phyloP scores from a whole-genome alignment of 2,888 invertebrate genomes.

The Plebejus anna region DNA sequence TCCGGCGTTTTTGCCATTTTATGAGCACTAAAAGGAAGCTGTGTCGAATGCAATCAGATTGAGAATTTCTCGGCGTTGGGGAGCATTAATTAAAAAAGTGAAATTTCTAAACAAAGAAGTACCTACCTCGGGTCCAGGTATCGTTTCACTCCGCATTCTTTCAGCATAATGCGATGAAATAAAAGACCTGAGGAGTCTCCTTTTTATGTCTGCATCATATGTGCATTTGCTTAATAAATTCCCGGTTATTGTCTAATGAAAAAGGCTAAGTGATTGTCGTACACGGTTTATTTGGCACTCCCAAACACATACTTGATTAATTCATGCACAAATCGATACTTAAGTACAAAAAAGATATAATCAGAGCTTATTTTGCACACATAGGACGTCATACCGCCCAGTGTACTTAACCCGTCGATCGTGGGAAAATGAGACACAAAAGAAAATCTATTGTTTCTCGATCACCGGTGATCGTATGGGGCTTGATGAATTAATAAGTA shows the following conservation, averaged over 20 bases:
- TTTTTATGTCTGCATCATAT: constrained; percentile 10
- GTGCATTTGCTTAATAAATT: background rate
- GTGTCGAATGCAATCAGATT: background rate
- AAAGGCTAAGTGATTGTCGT: background rate
- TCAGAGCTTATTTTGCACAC: too few species aligned
- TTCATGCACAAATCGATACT: too few species aligned
- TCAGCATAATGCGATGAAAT: background rate
- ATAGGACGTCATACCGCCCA: too few species aligned
- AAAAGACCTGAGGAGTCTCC: background rate
- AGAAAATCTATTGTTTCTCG: too few species aligned
- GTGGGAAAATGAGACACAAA: too few species aligned
- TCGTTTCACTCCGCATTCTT: background rate
- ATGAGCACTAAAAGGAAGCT: background rate
- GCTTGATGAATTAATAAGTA: too few species aligned
- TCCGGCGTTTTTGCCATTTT: background rate
- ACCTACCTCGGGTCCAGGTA: constrained; percentile 4
- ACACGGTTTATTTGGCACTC: background rate
- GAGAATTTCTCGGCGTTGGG: background rate
- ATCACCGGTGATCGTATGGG: too few species aligned
- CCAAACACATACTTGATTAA: too few species aligned
- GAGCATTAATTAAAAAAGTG: constrained; percentile 6
- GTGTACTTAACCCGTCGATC: too few species aligned
- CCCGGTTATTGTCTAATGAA: too few species aligned
- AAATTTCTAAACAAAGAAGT: constrained; percentile 4
- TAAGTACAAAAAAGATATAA: too few species aligned